Base-by-base conservation (phyloP, 2,113 vertebrate species). In the Tragulus kanchil region DNA sequence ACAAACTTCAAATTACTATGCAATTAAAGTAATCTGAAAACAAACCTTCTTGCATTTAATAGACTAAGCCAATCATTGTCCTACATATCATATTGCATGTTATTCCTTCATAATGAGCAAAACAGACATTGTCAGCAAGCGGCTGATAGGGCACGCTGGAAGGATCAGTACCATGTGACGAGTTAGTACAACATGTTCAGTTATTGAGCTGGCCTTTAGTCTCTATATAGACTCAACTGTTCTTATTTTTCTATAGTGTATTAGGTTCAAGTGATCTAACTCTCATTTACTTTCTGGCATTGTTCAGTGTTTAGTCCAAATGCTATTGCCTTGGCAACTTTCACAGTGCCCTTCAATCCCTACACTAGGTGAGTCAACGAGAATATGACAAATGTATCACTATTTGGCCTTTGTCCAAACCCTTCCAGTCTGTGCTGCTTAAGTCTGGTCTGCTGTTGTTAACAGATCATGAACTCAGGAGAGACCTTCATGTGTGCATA, bases 401-500 rank as follows among this genome's bases (percentile, higher is more conserved):
- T 90, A 2, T 69, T 93, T 98, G 98, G 97, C 95, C 87, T 95
- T 3, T 0, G 73, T 97, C 96, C 98, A 98, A 97, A 59, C 4
- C 14, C 54, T 92, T 97, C 78, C 77, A 62, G 71, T 92, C 56
- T 36, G 48, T 71, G 96, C 64, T 21, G 61, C 93, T 96, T 96
- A 97, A 98, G 78, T 88, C 85, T 1, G 78, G 65, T 58, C 97
- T 95, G 94, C 45, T 56, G 93, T 81, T 81, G 58, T 83, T 82
- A 77, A 48, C 82, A 97, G 96, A 91, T 96, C 98, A 97, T 61
- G 75, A 52, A 15, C 73, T 82, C 96, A 91, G 91, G 81, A 90
- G 94, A 97, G 94, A 23, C 92, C 50, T 96, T 83, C 73, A 28
- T 36, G 73, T 71, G 81, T 94, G 90, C 97, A 78, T 82, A 96